Conservation (phyloP, 2,888 invertebrate species). For the Hydroisotoma schaefferi region DNA sequence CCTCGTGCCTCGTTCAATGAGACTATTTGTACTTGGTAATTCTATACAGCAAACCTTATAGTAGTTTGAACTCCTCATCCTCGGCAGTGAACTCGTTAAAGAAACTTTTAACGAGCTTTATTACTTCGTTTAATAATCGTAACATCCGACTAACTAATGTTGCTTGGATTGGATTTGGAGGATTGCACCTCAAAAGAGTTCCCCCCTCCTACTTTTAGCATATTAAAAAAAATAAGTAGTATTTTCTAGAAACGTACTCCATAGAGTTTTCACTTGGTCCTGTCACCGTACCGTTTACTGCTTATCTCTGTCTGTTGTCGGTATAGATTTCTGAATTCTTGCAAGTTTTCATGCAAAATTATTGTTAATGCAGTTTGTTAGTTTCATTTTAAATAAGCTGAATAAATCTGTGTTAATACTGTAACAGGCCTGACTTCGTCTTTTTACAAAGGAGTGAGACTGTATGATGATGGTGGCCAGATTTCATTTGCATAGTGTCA, state of each 20-base stretch:
- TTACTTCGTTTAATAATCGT: constrained; percentile 39
- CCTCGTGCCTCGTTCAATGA: constrained; percentile 38
- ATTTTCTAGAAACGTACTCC: too few species aligned
- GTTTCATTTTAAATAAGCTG: too few species aligned
- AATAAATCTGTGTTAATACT: too few species aligned
- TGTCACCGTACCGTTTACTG: too few species aligned
- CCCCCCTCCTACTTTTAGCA: not conserved
- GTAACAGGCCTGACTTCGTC: not conserved
- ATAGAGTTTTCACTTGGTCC: too few species aligned
- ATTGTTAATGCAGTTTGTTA: too few species aligned
- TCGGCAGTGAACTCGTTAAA: constrained; percentile 21
- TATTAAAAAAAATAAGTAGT: too few species aligned
- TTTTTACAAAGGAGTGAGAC: not conserved
- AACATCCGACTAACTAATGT: constrained; percentile 24
- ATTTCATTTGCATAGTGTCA: constrained; percentile 19
- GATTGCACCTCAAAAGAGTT: constrained; percentile 23
- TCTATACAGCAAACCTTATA: not conserved
- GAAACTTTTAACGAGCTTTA: constrained; percentile 39
- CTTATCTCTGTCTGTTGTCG: too few species aligned
- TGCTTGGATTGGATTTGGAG: constrained; percentile 4
- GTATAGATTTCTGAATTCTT: too few species aligned
- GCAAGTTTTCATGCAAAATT: too few species aligned
- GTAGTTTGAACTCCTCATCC: constrained; percentile 24
- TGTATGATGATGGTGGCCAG: not conserved
- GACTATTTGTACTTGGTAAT: constrained; percentile 14